Evolutionary conservation across 2,113 vertebrate genomes (phyloP).

Genomic region (Podilymbus podiceps): DNA sequence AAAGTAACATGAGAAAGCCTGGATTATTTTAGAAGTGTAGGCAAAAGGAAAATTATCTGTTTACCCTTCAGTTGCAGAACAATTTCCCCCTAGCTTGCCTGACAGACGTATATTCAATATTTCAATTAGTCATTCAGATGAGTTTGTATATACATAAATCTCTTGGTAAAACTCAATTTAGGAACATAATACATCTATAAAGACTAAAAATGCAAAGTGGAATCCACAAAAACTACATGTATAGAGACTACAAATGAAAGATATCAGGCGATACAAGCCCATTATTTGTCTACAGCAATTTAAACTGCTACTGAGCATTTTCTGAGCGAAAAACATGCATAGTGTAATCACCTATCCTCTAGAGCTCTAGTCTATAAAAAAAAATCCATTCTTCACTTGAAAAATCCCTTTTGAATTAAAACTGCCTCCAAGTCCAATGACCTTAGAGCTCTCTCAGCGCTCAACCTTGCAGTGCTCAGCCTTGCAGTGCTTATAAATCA

Average conservation of each 20-base stretch:
- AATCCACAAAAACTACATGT: not conserved
- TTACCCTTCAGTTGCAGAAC: not conserved
- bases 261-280: not conserved
- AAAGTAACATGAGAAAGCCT: not conserved
- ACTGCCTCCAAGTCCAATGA: not conserved
- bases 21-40: not conserved
- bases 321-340: not conserved
- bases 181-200: not conserved
- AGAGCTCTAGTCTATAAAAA: not conserved
- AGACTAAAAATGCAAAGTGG: not conserved
- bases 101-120: not conserved
- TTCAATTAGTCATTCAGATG: not conserved
- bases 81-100: not conserved
- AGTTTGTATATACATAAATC: not conserved
- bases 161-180: not conserved
- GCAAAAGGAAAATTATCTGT: not conserved
- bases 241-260: not conserved
- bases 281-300: not conserved
- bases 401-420: not conserved
- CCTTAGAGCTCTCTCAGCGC: not conserved
- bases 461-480: not conserved
- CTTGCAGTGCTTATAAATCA: not conserved
- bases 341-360: accelerated
- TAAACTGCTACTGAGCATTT: not conserved
- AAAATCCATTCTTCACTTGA: not conserved